phyloP scores from a whole-genome alignment of 2,113 vertebrate genomes.

The Pollimyrus isidori region DNA sequence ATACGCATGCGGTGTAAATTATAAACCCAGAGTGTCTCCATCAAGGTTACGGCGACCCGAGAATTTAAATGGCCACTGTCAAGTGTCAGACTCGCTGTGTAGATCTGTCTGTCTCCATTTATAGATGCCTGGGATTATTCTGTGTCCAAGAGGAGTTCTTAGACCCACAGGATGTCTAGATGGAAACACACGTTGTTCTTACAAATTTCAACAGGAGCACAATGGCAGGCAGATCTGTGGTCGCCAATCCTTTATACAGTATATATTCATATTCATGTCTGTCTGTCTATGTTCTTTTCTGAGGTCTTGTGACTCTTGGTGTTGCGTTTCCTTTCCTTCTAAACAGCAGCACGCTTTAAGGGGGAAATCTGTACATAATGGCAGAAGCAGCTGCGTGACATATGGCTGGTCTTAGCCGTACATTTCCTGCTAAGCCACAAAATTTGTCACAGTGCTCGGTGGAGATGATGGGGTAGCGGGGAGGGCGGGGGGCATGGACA shows the following conservation, averaged over 20 bases:
- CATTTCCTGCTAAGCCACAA: neutral
- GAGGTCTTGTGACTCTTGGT: slow-evolving; percentile 12
- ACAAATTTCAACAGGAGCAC: neutral
- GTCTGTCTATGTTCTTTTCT: slow-evolving; percentile 13
- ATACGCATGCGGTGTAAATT: neutral
- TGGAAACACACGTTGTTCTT: neutral
- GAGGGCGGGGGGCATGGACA: neutral
- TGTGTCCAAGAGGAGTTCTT: neutral
- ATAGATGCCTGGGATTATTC: neutral
- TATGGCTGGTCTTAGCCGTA: slow-evolving; percentile 21
- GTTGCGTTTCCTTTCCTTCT: neutral
- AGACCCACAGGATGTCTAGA: neutral
- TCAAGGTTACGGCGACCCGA: neutral
- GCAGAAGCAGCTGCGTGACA: slow-evolving; percentile 17
- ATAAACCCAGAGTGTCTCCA: neutral
- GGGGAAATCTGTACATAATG: slow-evolving; percentile 24
- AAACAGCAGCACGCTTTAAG: slow-evolving; percentile 5
- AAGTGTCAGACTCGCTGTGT: neutral
- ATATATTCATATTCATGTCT: neutral
- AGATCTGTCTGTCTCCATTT: neutral
- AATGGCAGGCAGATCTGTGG: neutral
- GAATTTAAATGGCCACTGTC: neutral
- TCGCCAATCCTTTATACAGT: neutral
- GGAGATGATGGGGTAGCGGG: neutral
- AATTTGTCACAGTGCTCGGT: neutral